A percentile compares a stretch with the other conserved stretches of the same genome.
phyloP scores from a whole-genome alignment of 2,797 vertebrate species.

The Momotus momota region DNA sequence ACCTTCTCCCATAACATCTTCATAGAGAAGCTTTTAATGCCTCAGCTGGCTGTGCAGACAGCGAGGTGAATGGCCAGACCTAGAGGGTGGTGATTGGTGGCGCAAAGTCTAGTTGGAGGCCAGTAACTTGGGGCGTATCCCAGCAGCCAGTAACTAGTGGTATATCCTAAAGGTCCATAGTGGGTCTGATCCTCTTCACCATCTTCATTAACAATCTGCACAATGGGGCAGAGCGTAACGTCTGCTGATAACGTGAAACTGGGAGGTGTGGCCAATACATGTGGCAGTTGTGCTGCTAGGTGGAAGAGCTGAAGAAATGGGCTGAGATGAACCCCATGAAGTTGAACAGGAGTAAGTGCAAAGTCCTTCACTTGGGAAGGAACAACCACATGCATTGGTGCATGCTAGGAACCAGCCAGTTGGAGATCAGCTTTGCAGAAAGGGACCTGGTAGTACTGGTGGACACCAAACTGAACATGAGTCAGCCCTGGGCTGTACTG shows the following conservation, averaged over 20 bases:
- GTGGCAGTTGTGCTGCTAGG: neutral
- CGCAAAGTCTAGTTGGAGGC: neutral
- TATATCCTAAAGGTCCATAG: neutral
- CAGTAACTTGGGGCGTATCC: neutral
- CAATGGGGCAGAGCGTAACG: neutral
- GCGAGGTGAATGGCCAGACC: neutral
- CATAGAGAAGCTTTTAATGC: neutral
- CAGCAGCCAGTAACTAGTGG: neutral
- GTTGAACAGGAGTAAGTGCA: neutral
- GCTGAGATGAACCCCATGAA: neutral
- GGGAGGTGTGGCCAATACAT: neutral
- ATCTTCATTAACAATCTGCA: neutral
- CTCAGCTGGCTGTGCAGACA: neutral
- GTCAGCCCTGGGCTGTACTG: neutral
- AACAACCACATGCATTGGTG: neutral
- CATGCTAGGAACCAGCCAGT: neutral
- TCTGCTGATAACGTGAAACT: neutral
- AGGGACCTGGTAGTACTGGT: neutral
- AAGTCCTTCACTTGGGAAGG: neutral
- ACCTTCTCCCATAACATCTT: accelerated
- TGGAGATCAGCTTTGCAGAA: neutral
- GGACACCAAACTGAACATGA: neutral
- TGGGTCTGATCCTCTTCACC: neutral
- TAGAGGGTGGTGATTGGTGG: neutral
- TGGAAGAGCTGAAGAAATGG: neutral